Conservation (phyloP, 2,797 vertebrate species). For the Leucoraja ocellata region DNA sequence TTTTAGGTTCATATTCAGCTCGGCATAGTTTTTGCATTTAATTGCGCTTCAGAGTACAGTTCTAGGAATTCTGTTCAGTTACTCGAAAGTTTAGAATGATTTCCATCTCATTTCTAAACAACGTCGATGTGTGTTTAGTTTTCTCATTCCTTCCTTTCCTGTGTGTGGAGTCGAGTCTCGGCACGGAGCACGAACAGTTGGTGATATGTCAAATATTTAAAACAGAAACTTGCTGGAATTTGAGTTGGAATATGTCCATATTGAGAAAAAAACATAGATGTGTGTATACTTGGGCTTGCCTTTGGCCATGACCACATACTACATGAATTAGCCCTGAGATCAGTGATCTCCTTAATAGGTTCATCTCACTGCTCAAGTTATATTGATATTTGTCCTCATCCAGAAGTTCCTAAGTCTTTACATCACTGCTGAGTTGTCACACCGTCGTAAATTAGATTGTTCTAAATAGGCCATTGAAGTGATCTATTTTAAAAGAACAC, state of each 20-base stretch:
- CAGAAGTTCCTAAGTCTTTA: not conserved
- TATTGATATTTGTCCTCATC: not conserved
- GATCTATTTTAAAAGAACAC: not conserved
- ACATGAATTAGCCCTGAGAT: not conserved
- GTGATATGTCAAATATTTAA: slow-evolving; percentile 1
- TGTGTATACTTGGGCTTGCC: not conserved
- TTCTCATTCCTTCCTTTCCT: slow-evolving; percentile 36
- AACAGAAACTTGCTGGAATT: not conserved
- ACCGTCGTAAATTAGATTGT: not conserved
- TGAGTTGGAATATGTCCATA: not conserved
- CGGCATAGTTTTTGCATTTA: slow-evolving; percentile 1
- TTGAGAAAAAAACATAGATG: not conserved
- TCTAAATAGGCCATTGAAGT: not conserved
- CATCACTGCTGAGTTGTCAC: not conserved
- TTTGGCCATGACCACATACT: not conserved
- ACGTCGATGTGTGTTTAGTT: slow-evolving; percentile 22
- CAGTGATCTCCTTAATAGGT: slow-evolving; percentile 27
- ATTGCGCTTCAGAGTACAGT: slow-evolving; percentile 1
- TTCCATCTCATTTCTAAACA: slow-evolving; percentile 33
- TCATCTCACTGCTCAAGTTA: not conserved
- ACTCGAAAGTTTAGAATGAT: slow-evolving; percentile 38
- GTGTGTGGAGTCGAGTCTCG: not conserved
- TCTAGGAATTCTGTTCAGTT: slow-evolving; percentile 35
- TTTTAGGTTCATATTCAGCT: slow-evolving; percentile 30
- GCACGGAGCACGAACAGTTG: not conserved